phyloP scores from a whole-genome alignment of 2,113 vertebrate species.

The Sinocyclocheilus anophthalmus region DNA sequence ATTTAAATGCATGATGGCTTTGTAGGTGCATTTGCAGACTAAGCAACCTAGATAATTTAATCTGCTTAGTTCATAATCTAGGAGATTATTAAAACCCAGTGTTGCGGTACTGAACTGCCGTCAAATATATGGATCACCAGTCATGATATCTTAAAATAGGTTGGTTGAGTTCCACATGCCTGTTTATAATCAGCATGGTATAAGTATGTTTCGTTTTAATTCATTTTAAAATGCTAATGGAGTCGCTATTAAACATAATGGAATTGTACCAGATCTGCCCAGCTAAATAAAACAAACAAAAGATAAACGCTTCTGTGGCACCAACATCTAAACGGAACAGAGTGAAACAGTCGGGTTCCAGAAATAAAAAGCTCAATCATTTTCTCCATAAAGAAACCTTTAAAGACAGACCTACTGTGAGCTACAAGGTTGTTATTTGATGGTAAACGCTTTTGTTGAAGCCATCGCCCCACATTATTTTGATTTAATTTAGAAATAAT shows the following conservation, averaged over 20 bases:
- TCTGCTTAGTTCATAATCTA: conserved; percentile 46
- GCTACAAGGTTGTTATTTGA: neutral
- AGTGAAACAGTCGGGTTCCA: neutral
- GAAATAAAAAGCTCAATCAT: neutral
- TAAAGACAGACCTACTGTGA: neutral
- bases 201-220: neutral
- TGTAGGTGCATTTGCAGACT: conserved; percentile 40
- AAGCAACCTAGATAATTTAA: conserved; percentile 47
- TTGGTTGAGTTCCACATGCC: neutral
- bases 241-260: neutral
- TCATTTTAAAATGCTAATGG: neutral
- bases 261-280: neutral
- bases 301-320: neutral
- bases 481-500: neutral
- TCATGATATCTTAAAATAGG: neutral
- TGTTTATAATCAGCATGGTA: neutral
- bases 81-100: conserved; percentile 29
- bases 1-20: conserved; percentile 44
- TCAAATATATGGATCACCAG: conserved; percentile 18
- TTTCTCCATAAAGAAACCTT: neutral
- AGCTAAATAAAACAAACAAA: neutral
- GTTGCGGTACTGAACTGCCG: neutral
- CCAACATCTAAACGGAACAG: neutral
- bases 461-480: neutral
- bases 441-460: neutral